These are phyloP conservation scores for Smutsia gigantea DNA, from an alignment of 2,797 vertebrate genomes.

Conservation along the genomic window DNA sequence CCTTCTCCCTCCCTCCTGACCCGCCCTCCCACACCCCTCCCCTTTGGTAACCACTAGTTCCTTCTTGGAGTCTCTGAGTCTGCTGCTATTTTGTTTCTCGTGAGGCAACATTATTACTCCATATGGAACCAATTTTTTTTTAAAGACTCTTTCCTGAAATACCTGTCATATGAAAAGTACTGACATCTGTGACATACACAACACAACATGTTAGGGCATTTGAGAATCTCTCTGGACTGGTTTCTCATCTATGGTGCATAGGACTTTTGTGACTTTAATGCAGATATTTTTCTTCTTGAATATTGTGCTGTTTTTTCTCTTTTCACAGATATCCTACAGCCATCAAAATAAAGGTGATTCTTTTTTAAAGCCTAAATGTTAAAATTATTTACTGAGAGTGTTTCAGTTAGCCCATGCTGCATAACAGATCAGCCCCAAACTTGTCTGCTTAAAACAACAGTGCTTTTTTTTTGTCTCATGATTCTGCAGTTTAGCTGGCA, in stretches of 20 bases:
- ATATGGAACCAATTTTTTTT: background rate
- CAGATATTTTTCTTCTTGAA: background rate
- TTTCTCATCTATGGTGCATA: background rate
- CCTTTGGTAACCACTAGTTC: no score
- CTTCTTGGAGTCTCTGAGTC: no score
- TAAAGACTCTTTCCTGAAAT: background rate
- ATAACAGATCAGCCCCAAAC: background rate
- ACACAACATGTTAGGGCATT: background rate
- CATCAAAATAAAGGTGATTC: background rate
- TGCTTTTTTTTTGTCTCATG: background rate
- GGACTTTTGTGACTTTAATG: background rate
- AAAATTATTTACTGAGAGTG: background rate
- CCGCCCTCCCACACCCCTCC: no score
- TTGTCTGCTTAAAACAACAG: background rate
- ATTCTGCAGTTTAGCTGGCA: background rate
- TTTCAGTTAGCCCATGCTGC: background rate
- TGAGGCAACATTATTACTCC: background rate
- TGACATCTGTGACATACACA: background rate
- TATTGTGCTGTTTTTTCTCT: background rate
- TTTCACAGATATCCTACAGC: background rate
- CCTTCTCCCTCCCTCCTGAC: no score
- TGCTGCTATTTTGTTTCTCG: no score
- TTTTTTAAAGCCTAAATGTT: slow-evolving; percentile 21
- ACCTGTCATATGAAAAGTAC: background rate
- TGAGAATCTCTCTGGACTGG: background rate